phyloP scores from a whole-genome alignment of 2,113 vertebrate genomes.

The Amphilophus citrinellus region DNA sequence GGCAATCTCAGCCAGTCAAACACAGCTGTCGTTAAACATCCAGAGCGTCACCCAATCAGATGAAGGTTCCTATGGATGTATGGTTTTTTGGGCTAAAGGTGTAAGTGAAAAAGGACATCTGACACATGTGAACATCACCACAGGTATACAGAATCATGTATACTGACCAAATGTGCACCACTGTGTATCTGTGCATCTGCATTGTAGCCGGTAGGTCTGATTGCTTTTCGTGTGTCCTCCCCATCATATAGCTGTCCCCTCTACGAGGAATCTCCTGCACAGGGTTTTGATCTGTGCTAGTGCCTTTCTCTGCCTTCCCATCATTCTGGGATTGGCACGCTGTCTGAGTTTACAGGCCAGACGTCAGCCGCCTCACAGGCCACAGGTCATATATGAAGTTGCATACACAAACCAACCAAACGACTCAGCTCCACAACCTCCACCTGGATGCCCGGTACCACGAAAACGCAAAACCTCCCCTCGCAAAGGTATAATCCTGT shows the following conservation, averaged over 20 bases:
- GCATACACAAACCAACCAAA: background rate
- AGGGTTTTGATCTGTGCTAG: slow-evolving; percentile 60
- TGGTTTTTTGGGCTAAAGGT: slow-evolving; percentile 5
- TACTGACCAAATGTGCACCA: background rate
- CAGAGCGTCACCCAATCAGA: slow-evolving; percentile 44
- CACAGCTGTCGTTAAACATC: slow-evolving; percentile 45
- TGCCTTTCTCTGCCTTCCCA: slow-evolving; percentile 54
- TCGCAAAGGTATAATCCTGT: slow-evolving; percentile 28
- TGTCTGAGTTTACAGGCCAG: slow-evolving; percentile 55
- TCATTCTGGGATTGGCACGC: slow-evolving; percentile 62
- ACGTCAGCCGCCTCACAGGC: slow-evolving; percentile 30
- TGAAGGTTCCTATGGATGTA: slow-evolving; percentile 66
- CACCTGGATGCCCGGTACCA: slow-evolving; percentile 12
- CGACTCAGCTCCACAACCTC: slow-evolving; percentile 30
- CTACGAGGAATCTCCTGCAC: slow-evolving; percentile 41
- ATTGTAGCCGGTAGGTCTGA: background rate
- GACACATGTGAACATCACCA: slow-evolving; percentile 68
- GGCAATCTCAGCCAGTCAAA: slow-evolving; percentile 9
- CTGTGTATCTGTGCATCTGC: background rate
- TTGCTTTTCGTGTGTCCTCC: background rate
- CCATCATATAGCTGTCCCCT: slow-evolving; percentile 4
- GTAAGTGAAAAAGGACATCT: slow-evolving; percentile 46
- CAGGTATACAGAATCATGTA: slow-evolving; percentile 42
- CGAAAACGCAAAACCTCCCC: background rate
- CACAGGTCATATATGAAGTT: background rate